phyloP scores from a whole-genome alignment of 2,888 invertebrate species.

The Arge pagana region DNA sequence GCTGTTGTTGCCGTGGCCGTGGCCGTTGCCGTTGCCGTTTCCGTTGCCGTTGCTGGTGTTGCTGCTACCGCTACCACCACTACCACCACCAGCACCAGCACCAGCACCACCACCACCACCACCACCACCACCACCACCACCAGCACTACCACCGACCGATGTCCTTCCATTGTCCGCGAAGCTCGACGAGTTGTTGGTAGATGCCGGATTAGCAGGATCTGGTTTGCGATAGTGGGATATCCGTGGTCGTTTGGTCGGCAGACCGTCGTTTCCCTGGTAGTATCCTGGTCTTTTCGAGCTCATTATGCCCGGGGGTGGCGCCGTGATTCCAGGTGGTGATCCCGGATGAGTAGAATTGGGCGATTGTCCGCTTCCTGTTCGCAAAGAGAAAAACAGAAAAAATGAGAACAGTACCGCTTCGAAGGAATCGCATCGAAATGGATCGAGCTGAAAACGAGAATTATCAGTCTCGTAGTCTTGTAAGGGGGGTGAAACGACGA shows the following conservation, averaged over 20 bases:
- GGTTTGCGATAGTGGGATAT: slow-evolving; percentile 82
- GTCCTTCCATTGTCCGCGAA: slow-evolving; percentile 42
- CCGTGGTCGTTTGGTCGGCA: slow-evolving; percentile 77
- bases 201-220: slow-evolving; percentile 52
- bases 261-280: slow-evolving; percentile 65
- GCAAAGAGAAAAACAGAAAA: too few species aligned
- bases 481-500: too few species aligned
- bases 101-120: slow-evolving; percentile 12
- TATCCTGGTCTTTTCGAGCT: slow-evolving; percentile 68
- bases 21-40: slow-evolving; percentile 30
- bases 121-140: slow-evolving; percentile 28
- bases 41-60: slow-evolving; percentile 20
- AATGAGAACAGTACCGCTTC: too few species aligned
- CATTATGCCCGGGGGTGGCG: slow-evolving; percentile 58
- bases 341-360: slow-evolving; percentile 75
- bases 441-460: too few species aligned
- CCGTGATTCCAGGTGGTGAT: slow-evolving; percentile 67
- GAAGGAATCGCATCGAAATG: too few species aligned
- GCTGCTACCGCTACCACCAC: slow-evolving; percentile 19
- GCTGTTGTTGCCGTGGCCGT: slow-evolving; percentile 27
- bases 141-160: slow-evolving; percentile 34
- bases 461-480: too few species aligned
- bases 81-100: slow-evolving; percentile 22
- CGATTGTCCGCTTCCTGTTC: slow-evolving; percentile 74
- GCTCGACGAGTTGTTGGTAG: slow-evolving; percentile 50